phyloP scores from a whole-genome alignment of 2,797 vertebrate species.

The Pogonophryne albipinna region DNA sequence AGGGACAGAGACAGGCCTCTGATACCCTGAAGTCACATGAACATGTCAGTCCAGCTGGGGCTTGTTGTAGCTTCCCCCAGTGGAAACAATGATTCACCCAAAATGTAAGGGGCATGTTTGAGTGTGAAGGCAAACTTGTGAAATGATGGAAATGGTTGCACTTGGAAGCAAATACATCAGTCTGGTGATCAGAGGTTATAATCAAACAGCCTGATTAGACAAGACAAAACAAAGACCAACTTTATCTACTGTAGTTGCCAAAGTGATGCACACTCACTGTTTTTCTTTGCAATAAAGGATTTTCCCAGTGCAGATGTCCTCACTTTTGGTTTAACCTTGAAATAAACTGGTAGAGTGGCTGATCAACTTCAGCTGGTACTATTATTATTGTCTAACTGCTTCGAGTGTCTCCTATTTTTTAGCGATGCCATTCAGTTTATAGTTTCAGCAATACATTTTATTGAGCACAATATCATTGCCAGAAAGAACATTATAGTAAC shows the following conservation, averaged over 20 bases:
- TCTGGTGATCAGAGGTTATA: too few species aligned
- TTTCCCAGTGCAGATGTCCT: not conserved
- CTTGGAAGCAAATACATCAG: too few species aligned
- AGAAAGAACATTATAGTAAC: not conserved
- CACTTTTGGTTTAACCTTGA: conserved; percentile 1
- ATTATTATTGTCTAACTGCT: not conserved
- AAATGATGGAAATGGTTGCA: not conserved
- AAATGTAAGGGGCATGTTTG: conserved; percentile 29
- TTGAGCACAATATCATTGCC: too few species aligned
- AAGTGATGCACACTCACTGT: too few species aligned
- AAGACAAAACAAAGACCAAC: not conserved
- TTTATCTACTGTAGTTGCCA: not conserved
- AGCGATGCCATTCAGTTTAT: not conserved
- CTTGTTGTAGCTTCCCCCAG: conserved; percentile 29
- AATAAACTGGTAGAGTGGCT: not conserved
- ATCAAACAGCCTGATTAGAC: not conserved
- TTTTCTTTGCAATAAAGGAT: not conserved
- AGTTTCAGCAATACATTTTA: not conserved
- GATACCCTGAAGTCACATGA: conserved; percentile 41
- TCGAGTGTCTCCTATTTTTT: not conserved
- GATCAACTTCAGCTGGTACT: too few species aligned
- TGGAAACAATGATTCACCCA: conserved; percentile 49
- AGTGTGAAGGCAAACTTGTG: not conserved
- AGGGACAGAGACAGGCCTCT: conserved; percentile 58
- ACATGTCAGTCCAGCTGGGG: conserved; percentile 52